Conservation (phyloP, 2,888 invertebrate genomes). For the Leucophenga montana region DNA sequence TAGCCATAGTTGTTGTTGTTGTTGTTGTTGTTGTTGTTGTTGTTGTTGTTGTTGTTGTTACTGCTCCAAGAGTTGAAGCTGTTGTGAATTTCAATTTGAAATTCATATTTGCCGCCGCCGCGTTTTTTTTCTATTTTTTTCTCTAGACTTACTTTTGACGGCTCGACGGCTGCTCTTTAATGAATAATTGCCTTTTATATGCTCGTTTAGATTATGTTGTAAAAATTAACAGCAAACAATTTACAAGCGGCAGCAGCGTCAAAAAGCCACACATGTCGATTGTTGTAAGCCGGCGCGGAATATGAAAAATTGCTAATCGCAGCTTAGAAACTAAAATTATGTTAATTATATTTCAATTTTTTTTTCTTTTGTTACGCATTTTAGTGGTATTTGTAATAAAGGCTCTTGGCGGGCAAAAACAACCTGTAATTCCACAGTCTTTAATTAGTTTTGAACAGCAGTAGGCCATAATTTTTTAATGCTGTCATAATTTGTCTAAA, state of each 20-base stretch:
- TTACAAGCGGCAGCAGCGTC: too few species aligned
- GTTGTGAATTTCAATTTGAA: constrained; percentile 31
- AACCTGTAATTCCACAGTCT: constrained; percentile 47
- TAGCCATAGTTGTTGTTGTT: constrained; percentile 12
- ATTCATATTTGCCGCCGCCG: constrained; percentile 14
- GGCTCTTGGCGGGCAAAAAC: neutral
- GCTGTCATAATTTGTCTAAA: constrained; percentile 57
- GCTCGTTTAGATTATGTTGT: constrained; percentile 68
- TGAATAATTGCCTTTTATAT: constrained; percentile 60
- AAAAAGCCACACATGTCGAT: too few species aligned
- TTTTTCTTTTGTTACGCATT: constrained; percentile 25
- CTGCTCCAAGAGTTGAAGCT: neutral
- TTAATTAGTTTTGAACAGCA: constrained; percentile 67
- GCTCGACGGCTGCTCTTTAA: constrained; percentile 36
- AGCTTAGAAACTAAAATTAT: constrained; percentile 48
- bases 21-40: constrained; percentile 13
- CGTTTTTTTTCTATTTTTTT: constrained; percentile 17
- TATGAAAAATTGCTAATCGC: constrained; percentile 61
- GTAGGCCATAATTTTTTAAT: constrained; percentile 45
- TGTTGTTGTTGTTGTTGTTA: constrained; percentile 11
- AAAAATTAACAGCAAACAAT: constrained; percentile 43
- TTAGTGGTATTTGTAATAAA: neutral
- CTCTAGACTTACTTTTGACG: constrained; percentile 5
- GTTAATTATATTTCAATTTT: constrained; percentile 44
- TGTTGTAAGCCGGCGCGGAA: constrained; percentile 37